A percentile compares a stretch with the other conserved stretches of the same genome.
Conservation (phyloP, 2,113 vertebrate genomes). For the Conger conger region DNA sequence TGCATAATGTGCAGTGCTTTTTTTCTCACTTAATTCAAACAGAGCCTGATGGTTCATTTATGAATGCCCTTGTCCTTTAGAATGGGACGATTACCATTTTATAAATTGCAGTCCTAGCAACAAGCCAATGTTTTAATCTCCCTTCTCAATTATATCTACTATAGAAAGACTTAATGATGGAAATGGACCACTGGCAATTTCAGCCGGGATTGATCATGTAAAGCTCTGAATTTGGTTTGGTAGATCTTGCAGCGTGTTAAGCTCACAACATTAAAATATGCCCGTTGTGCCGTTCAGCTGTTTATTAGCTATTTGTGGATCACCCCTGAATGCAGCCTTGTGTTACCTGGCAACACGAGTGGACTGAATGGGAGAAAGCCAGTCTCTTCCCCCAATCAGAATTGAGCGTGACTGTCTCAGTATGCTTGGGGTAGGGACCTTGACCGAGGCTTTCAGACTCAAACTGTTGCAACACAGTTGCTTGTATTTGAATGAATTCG, state of each 20-base stretch:
- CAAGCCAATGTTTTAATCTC: background rate
- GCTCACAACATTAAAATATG: background rate
- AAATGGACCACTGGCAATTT: background rate
- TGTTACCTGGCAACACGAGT: conserved; percentile 25
- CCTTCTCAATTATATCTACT: background rate
- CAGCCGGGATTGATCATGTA: background rate
- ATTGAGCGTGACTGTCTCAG: background rate
- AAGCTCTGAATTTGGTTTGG: background rate
- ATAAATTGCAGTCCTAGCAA: background rate
- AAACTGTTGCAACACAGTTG: background rate
- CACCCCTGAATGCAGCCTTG: background rate
- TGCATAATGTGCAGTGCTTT: background rate
- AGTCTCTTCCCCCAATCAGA: background rate
- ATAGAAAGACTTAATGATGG: background rate
- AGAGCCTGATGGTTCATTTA: background rate
- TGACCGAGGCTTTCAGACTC: background rate
- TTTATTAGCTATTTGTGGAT: background rate
- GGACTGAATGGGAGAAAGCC: background rate
- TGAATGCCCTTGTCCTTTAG: background rate
- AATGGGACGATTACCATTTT: background rate
- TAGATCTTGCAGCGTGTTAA: background rate
- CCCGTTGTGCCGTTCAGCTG: background rate
- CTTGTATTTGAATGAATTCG: background rate
- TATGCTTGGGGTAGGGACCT: background rate
- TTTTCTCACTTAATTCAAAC: background rate